phyloP scores from a whole-genome alignment of 2,797 vertebrate species.

The Sciurus carolinensis region DNA sequence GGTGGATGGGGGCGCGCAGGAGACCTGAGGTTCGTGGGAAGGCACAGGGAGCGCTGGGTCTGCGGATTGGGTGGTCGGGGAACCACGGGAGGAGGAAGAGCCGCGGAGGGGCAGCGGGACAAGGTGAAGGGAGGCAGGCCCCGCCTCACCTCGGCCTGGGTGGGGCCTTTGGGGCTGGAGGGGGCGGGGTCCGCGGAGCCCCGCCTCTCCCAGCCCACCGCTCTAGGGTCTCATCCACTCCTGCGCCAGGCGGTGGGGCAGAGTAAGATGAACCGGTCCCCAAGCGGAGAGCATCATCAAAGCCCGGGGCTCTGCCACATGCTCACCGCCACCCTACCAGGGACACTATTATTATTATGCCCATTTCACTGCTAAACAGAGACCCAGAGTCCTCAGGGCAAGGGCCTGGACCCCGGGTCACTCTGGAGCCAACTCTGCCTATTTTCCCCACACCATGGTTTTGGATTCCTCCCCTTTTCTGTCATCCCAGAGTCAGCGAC shows the following conservation, averaged over 20 bases:
- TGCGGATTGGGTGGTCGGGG: neutral
- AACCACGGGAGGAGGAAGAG: accelerated
- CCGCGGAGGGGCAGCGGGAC: accelerated
- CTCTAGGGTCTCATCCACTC: too few species aligned
- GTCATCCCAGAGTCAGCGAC: conserved; percentile 92
- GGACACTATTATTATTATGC: neutral
- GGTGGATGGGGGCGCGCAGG: neutral
- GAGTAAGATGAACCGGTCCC: neutral
- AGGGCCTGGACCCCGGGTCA: neutral
- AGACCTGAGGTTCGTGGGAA: neutral
- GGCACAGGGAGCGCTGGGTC: neutral
- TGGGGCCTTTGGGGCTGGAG: neutral
- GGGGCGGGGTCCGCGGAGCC: neutral
- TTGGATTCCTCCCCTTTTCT: neutral
- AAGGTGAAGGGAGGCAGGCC: too few species aligned
- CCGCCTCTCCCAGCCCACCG: neutral
- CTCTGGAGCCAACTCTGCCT: neutral
- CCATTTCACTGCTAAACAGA: neutral
- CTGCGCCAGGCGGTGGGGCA: neutral
- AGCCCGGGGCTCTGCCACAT: neutral
- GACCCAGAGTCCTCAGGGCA: neutral
- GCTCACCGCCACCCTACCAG: accelerated
- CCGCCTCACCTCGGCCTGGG: neutral
- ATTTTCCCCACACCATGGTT: neutral
- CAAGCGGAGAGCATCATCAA: accelerated